Evolutionary conservation across 2,797 vertebrate genomes (phyloP), one percentile per base, ranked within the genome.

Genomic region (Hippocampus kuda): DNA sequence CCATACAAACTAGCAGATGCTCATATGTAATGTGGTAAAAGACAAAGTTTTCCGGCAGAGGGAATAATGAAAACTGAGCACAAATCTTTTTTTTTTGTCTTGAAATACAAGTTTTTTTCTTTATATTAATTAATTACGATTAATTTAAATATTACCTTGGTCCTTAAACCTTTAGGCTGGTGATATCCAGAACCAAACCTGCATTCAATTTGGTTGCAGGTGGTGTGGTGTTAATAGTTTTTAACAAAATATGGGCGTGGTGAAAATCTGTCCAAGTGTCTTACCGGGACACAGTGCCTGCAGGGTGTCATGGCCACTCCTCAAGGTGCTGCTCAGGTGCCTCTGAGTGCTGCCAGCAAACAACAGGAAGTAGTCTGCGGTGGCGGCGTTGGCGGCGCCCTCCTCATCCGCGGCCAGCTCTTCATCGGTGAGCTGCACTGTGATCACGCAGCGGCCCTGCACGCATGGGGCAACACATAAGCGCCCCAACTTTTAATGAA

Each of bases 241-340:
- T 22, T 8, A 48, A 16, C 34, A 38, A 38, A 38, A 46, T 46
- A 41, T 9, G 3, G 18, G 16, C 3, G 61, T n/a, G 44, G 8
- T 20, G 48, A 66, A 38, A 12, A 10, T 66, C 16, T 22, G 26
- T 12, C 6, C n/a, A 18, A 13, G 12, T 12, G 30, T 70, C 88
- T 91, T 88, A 99, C 97, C 94, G 42, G 97, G 97, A 83, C 95
- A 93, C 66, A 97, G 82, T 1, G 94, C 94, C 82, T 95, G 92
- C 83, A 99, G 82, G 13, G 89, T 96, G 74, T 91, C 92, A 77
- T 92, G 88, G 72, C 90, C 91, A 80, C 92, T 89, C 80, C 93
- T 94, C 59, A 91, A 86, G 0, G 94, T 94, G 86, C 93, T 97
- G 82, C 94, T 90, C 77, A 95, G 92, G 85, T 98, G 97, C 67